Evolutionary conservation across 2,113 vertebrate genomes (phyloP).

Genomic region (Gadus macrocephalus): DNA sequence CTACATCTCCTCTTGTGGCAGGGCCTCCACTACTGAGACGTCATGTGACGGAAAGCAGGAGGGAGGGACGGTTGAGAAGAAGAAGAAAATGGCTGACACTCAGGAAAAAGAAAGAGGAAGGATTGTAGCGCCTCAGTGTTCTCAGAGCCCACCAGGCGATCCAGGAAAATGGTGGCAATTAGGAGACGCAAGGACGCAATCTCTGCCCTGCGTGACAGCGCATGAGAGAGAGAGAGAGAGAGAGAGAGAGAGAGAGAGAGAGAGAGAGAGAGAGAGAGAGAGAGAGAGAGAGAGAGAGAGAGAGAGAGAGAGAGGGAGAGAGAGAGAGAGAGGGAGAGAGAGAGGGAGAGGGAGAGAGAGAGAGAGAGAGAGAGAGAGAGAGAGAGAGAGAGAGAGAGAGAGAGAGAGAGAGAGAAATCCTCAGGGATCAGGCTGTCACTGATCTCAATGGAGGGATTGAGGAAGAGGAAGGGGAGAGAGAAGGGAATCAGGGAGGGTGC

Average conservation of each 20-base stretch:
- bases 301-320: too few relatives aligned
- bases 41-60: neutral
- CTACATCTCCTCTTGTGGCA: neutral
- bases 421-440: too few relatives aligned
- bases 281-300: too few relatives aligned
- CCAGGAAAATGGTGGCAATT: neutral
- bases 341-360: conserved; percentile 22
- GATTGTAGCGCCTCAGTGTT: neutral
- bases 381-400: conserved; percentile 22
- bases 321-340: conserved; percentile 21
- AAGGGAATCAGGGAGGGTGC: neutral
- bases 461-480: conserved; percentile 7
- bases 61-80: neutral
- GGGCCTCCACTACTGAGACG: neutral
- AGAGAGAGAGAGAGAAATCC: conserved; percentile 36
- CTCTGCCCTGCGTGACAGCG: neutral
- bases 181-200: neutral
- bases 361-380: conserved; percentile 26
- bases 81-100: neutral
- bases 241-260: too few relatives aligned
- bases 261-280: too few relatives aligned
- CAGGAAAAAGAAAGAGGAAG: neutral
- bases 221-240: too few relatives aligned
- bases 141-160: neutral
- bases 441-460: conserved; percentile 24